Base-by-base conservation (phyloP, 2,113 vertebrate species). In the Porphyrio hochstetteri region DNA sequence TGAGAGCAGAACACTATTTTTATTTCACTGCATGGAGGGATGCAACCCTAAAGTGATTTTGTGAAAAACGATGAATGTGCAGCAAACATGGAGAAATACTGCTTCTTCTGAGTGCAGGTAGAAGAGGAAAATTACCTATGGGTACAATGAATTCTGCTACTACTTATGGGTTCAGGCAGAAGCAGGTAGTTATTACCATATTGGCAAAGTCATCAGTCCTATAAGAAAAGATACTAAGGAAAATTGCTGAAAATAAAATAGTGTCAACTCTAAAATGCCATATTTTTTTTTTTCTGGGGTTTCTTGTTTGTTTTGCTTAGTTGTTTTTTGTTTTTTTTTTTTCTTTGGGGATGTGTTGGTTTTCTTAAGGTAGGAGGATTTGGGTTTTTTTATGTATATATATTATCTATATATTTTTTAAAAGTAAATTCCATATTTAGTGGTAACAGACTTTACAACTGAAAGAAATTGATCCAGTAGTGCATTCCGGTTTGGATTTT, bases 1-100 rank as follows among this genome's bases (percentile, higher is more conserved):
- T 95, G 83, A 95, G 21, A 97, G 27, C 5, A 1, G 13, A 90
- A 15, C 38, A 82, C 42, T 48, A 91, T 95, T 97, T 90, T 95
- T 96, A 82, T 88, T 77, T 76, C 52, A 63, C n/a, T 88, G 53
- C 13, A 42, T 50, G 53, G 44, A 96, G 64, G 70, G 35, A 88
- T 93, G 70, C 79, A 96, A 97, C 96, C 69, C 48, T 92, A 75
- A 94, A 94, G 65, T 59, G 52, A 92, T 92, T 93, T 70, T 86
- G 33, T 74, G 82, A 86, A 96, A 97, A 97, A 95, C 27, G 27
- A 92, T 96, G 53, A 60, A 80, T 95, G 56, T 74, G 48, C 59
- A 86, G 53, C 56, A 75, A 96, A 78, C 4, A 8, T 80, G 71
- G 53, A 90, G 59, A 94, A 97, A 95, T 95, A 78, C 53, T 94